A percentile compares a stretch with the other conserved stretches of the same genome.
Evolutionary conservation across 1,140 invertebrate species (phyloP).

Genomic region (Papilio polytes): DNA sequence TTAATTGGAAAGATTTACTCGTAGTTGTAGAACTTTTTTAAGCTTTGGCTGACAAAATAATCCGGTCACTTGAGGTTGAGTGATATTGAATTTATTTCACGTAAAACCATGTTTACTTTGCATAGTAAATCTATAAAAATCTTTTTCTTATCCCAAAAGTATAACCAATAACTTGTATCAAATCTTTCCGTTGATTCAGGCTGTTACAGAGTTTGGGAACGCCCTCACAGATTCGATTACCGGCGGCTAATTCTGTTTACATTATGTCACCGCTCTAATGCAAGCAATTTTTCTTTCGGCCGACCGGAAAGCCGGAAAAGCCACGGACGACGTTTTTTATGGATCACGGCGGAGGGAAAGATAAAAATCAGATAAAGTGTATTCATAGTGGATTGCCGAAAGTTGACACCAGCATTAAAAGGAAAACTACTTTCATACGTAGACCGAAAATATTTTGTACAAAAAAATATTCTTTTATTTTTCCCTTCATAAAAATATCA

Average conservation of each 20-base stretch:
- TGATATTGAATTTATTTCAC: background rate
- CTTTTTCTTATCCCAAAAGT: background rate
- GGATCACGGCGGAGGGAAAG: conserved; percentile 22
- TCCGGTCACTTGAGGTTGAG: background rate
- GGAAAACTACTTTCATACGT: conserved; percentile 21
- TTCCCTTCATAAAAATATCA: background rate
- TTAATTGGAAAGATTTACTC: no score
- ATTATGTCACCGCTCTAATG: conserved; percentile 49
- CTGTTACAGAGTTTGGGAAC: conserved; percentile 37
- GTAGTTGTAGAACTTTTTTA: no score
- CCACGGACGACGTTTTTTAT: conserved; percentile 28
- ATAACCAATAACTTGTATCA: conserved; percentile 28
- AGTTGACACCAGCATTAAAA: conserved; percentile 27
- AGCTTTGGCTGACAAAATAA: background rate
- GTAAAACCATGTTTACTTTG: no score
- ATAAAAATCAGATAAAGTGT: conserved; percentile 31
- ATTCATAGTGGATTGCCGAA: conserved; percentile 23
- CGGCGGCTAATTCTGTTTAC: conserved; percentile 54
- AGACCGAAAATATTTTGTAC: background rate
- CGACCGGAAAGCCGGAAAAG: conserved; percentile 36
- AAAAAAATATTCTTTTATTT: background rate
- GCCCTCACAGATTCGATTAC: conserved; percentile 49
- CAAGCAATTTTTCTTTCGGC: conserved; percentile 46
- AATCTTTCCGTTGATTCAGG: conserved; percentile 42
- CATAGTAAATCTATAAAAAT: no score